phyloP scores from a whole-genome alignment of 2,113 vertebrate genomes.

The Panurus biarmicus region DNA sequence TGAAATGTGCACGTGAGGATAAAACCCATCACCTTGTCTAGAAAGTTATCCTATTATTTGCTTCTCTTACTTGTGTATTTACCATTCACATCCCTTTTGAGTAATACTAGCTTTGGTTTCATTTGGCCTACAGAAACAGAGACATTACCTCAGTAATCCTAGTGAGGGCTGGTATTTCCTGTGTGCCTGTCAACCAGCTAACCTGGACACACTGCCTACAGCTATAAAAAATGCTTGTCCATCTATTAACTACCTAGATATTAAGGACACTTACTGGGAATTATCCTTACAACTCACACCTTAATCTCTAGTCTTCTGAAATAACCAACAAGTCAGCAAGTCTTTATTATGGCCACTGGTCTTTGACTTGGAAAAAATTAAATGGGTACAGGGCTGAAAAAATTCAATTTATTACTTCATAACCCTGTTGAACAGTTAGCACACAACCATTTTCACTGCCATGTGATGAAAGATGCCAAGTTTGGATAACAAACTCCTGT shows the following conservation, averaged over 20 bases:
- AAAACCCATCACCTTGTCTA: neutral
- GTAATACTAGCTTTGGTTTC: neutral
- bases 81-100: neutral
- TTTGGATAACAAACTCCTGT: neutral
- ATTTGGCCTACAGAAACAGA: neutral
- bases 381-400: neutral
- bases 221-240: neutral
- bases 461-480: neutral
- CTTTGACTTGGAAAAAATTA: neutral
- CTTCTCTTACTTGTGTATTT: neutral
- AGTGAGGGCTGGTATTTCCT: neutral
- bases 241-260: neutral
- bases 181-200: neutral
- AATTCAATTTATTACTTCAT: neutral
- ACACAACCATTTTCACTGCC: neutral
- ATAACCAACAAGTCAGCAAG: neutral
- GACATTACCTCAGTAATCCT: neutral
- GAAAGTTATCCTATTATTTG: neutral
- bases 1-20: neutral
- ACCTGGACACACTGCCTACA: neutral
- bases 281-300: neutral
- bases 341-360: neutral
- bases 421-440: neutral
- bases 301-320: neutral
- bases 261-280: neutral